Evolutionary conservation across 2,888 invertebrate genomes (phyloP), one percentile per base, ranked within the genome.

Genomic region (Tanypteryx hageni): DNA sequence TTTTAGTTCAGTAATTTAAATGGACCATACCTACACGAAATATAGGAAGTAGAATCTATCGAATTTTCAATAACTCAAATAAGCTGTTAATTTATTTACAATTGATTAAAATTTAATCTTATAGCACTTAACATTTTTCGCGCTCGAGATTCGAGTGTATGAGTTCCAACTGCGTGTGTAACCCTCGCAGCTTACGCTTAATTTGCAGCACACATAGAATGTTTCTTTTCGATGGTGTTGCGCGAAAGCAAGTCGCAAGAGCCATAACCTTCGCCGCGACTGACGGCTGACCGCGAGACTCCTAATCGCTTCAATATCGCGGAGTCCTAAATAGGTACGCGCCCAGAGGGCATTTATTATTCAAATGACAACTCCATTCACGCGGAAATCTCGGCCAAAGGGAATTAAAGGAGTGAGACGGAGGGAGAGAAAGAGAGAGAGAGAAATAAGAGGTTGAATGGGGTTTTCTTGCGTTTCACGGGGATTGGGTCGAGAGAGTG

Each of bases 241-340:
- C 76, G 18, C 56, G 44, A 83, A 44, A n/a, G 83, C n/a, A 44
- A 57, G 16, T 44, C 83, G 18, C 83, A n/a, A 83, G 3, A 57
- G 56, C 83, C 83, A 14, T 14, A 84, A 18, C 57, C 57, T 57
- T 84, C 57, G 18, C 16, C 57, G 22, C 57, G 57, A 84, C 84
- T 84, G 84, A 84, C 57, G 58, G 59, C 14, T 27, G 85, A 27
- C 85, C 85, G 14, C 59, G 22, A 58, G n/a, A 58, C 58, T 58
- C 85, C 57, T 58, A 85, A 58, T 58, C 58, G 58, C n/a, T 58
- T n/a, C 58, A 56, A 22, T n/a, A 18, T 85, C 59, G 22, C 58
- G 85, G 85, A 58, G 85, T 27, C 57, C 85, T 85, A 85, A 85
- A 85, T 85, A 59, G 85, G 85, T 57, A 13, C 22, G 14, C 57